Evolutionary conservation across 2,797 vertebrate genomes (phyloP), one percentile per base, ranked within the genome.

Genomic region (Triplophysa yarkandensis): DNA sequence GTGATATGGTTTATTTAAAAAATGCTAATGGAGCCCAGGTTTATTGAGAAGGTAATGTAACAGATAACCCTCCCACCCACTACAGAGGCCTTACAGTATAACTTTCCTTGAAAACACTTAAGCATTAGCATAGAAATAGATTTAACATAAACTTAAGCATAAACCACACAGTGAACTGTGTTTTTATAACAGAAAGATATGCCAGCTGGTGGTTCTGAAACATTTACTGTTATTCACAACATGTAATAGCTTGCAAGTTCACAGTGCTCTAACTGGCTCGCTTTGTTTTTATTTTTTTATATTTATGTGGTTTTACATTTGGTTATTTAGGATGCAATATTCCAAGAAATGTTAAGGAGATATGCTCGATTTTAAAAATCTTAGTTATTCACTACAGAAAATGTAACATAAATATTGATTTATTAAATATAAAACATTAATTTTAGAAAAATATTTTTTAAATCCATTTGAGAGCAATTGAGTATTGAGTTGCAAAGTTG

Each of bases 401-500:
- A 6, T 46, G 5, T 25, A 64, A 9, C n/a, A 19, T n/a, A 64
- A n/a, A 28, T 64, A 23, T 41, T 41, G 5, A 55, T 39, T 41
- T n/a, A 39, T 54, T n/a, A 54, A 14, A 6, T 41, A 48, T 34
- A 14, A 48, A 48, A 34, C 55, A 23, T n/a, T 17, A 28, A 1
- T 6, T 32, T 44, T 69, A 48, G 34, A 55, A 55, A 55, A 23
- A 4, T 34, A 48, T 61, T 61, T 36, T 36, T 19, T 21, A 9
- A 25, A 23, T 28, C n/a, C 36, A 43, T 9, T 43, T n/a, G 16
- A 69, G 25, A 30, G 25, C 7, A 44, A n/a, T n/a, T 44, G 43
- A 44, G 14, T 30, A 44, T 60, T 48, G 23, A 27, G 68, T 23
- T 70, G n/a, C 28, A 58, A 21, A 32, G 39, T 21, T 58, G 27